Base-by-base conservation (phyloP, 1,140 invertebrate species). In the Euura lappo region DNA sequence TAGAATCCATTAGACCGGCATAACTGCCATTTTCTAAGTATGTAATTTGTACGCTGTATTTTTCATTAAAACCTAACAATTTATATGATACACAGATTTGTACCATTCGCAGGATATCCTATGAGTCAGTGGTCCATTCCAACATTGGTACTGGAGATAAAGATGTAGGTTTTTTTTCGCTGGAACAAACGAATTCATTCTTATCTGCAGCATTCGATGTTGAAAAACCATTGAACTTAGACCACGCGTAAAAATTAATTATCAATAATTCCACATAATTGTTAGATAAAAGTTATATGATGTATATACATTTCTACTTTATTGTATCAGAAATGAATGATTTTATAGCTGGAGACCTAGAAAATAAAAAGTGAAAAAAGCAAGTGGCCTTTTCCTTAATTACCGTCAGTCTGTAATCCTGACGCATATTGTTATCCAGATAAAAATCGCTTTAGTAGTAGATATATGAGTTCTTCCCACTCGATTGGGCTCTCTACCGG, bases 221-320 rank as follows among this genome's bases (percentile, higher is more conserved):
- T 60, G 51, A 60, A 6, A 60, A 60, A 60, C 51, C 51, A n/a
- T 60, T 60, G 51, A 60, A 60, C 13, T 60, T 60, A 60, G 13
- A 60, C 51, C 51, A 11, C 13, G 51, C 51, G 6, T 60, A 60
- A 60, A 3, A 11, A n/a, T 60, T 60, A n/a, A 60, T 28, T 28
- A 28, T 28, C 3, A 60, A 60, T 11, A 60, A 60, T 60, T 60
- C 51, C 51, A 60, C 51, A 60, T 60, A 60, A 60, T n/a, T 60
- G 13, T 60, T 60, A 60, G 51, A 60, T 60, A n/a, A 60, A 60
- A 60, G 51, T 60, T 60, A 60, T 60, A 60, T 60, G 28, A 60
- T 60, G 51, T 60, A 60, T 60, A 60, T 60, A 60, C 51, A 60
- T 60, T 60, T 60, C 51, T 60, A 60, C 51, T 60, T 60, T 60